A percentile compares a stretch with the other conserved stretches of the same genome.
phyloP scores from a whole-genome alignment of 2,113 vertebrate genomes.

The Callorhinus ursinus region DNA sequence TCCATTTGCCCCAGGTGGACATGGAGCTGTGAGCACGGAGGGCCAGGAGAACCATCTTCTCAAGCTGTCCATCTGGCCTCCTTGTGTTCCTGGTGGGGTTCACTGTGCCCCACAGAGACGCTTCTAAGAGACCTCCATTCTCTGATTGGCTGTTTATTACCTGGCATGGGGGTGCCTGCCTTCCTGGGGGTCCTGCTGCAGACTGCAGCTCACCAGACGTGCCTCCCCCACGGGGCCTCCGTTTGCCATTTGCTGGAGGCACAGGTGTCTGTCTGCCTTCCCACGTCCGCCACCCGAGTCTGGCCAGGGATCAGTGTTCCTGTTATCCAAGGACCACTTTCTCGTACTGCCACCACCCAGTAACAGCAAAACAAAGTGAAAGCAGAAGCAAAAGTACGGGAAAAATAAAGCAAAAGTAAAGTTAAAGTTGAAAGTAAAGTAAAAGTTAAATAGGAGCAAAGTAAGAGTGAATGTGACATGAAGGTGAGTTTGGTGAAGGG shows the following conservation, averaged over 20 bases:
- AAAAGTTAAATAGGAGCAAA: neutral
- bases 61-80: neutral
- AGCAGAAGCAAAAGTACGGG: neutral
- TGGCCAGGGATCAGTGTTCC: no score
- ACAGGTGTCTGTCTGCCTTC: neutral
- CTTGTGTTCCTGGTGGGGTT: neutral
- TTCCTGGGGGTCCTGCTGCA: neutral
- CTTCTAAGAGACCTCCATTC: neutral
- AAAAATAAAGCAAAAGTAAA: neutral
- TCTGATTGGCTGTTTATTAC: neutral
- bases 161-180: accelerated
- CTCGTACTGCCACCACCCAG: accelerated
- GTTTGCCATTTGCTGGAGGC: neutral
- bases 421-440: neutral
- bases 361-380: neutral
- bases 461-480: accelerated
- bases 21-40: accelerated
- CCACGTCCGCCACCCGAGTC: neutral
- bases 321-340: no score
- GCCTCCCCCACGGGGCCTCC: neutral
- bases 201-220: accelerated
- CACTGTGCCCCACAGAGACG: neutral
- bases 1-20: neutral
- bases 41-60: neutral
- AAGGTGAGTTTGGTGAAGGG: accelerated